Evolutionary conservation across 2,797 vertebrate genomes (phyloP).

Genomic region (Enteromius paludinosus): DNA sequence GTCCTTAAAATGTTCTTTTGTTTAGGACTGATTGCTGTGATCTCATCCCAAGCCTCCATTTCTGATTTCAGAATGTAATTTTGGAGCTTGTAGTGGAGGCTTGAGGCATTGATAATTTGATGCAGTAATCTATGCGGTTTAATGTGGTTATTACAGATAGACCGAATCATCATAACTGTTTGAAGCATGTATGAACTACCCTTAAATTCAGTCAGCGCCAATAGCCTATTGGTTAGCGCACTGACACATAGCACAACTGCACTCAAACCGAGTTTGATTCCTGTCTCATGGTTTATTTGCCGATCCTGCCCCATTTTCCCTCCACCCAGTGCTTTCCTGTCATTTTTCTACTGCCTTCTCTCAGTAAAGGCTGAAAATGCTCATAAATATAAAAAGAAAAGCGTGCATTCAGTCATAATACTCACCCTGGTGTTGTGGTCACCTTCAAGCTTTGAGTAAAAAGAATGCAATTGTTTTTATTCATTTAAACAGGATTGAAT

Average conservation of each 20-base stretch:
- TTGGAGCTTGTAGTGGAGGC: neutral
- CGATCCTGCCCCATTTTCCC: too few species aligned
- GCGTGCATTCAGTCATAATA: neutral
- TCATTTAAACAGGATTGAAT: neutral
- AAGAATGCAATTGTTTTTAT: neutral
- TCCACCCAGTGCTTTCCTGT: too few species aligned
- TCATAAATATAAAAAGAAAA: too few species aligned
- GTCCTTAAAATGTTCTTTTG: neutral
- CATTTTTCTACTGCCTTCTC: too few species aligned
- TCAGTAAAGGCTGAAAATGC: too few species aligned
- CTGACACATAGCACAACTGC: too few species aligned
- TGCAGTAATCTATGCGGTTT: neutral
- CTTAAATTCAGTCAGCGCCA: neutral
- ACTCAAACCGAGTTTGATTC: too few species aligned
- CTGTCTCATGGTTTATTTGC: too few species aligned
- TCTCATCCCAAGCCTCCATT: neutral
- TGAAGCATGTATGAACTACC: neutral
- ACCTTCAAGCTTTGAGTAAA: neutral
- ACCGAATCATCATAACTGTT: neutral
- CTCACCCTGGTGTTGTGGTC: neutral
- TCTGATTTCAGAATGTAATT: neutral
- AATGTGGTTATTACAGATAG: neutral
- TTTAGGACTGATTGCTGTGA: neutral
- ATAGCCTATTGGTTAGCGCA: too few species aligned
- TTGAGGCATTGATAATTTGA: neutral